A percentile compares a stretch with the other conserved stretches of the same genome.
Conservation (phyloP, 2,888 invertebrate genomes). For the Augochlorella aurata region DNA sequence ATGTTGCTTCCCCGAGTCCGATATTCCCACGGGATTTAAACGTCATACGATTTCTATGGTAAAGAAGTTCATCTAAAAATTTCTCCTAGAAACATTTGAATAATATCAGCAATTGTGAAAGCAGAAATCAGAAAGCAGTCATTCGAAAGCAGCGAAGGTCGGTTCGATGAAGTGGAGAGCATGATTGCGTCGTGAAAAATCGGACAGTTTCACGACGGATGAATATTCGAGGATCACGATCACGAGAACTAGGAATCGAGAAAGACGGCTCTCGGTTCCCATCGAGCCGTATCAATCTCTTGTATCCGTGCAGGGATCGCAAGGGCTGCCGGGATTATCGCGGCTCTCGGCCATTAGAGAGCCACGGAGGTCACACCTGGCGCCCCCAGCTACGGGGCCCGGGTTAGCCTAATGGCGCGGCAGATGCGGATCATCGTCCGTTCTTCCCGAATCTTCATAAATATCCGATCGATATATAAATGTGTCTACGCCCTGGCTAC, state of each 20-base stretch:
- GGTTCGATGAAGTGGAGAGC: background rate
- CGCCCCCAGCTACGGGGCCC: constrained; percentile 73
- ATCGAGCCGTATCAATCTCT: constrained; percentile 75
- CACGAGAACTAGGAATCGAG: background rate
- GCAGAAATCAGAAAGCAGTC: no score
- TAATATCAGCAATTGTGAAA: no score
- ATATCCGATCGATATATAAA: constrained; percentile 71
- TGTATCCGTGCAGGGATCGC: constrained; percentile 64
- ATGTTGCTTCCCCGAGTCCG: no score
- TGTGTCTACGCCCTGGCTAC: constrained; percentile 45
- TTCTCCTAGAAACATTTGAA: no score
- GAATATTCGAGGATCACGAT: background rate
- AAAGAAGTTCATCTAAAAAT: no score
- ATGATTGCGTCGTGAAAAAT: background rate
- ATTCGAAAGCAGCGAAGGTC: background rate
- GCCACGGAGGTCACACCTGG: constrained; percentile 72
- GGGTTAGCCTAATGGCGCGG: constrained; percentile 72
- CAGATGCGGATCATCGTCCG: constrained; percentile 76
- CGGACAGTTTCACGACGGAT: background rate
- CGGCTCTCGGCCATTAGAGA: constrained; percentile 65
- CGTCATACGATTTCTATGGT: no score
- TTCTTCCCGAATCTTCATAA: constrained; percentile 78
- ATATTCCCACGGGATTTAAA: no score
- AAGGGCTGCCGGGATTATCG: constrained; percentile 59
- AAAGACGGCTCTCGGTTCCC: constrained; percentile 49